Conservation (phyloP, 2,797 vertebrate genomes). For the Hybognathus amarus region DNA sequence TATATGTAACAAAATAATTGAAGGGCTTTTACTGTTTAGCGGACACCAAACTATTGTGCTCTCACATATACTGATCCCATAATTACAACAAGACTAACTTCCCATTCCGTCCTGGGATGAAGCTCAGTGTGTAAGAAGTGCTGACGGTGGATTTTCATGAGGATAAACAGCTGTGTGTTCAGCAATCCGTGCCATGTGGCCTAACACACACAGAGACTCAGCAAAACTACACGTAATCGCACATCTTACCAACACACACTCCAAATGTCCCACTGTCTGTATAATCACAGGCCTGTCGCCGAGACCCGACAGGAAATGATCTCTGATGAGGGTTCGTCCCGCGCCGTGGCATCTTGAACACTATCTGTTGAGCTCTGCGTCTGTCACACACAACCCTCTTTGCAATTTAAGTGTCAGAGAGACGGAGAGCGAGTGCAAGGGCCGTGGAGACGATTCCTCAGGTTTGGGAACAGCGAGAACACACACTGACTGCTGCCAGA, state of each 20-base stretch:
- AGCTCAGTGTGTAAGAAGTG: not conserved
- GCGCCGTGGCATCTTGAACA: slow-evolving; percentile 24
- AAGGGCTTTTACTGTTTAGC: too few relatives aligned
- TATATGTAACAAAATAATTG: too few relatives aligned
- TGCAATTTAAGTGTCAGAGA: slow-evolving; percentile 58
- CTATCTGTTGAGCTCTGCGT: slow-evolving; percentile 40
- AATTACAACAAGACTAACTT: not conserved
- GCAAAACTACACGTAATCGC: slow-evolving; percentile 32
- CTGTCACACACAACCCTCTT: slow-evolving; percentile 18
- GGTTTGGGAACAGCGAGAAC: slow-evolving; percentile 51
- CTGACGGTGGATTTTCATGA: slow-evolving; percentile 15
- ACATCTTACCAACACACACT: not conserved
- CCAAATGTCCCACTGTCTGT: slow-evolving; percentile 34
- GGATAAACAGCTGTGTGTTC: slow-evolving; percentile 50
- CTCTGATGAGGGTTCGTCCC: slow-evolving; percentile 34
- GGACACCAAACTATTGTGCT: not conserved
- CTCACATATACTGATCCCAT: not conserved
- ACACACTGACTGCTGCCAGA: slow-evolving; percentile 61
- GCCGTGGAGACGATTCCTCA: slow-evolving; percentile 17
- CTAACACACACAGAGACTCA: slow-evolving; percentile 28
- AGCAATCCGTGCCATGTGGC: slow-evolving; percentile 10
- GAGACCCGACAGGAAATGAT: slow-evolving; percentile 37
- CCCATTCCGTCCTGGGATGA: slow-evolving; percentile 6
- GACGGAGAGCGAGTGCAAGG: not conserved
- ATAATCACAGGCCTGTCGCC: slow-evolving; percentile 51